These are phyloP conservation scores for Trachelus troglodyta DNA, from an alignment of 2,888 invertebrate species.

Conservation along the genomic window DNA sequence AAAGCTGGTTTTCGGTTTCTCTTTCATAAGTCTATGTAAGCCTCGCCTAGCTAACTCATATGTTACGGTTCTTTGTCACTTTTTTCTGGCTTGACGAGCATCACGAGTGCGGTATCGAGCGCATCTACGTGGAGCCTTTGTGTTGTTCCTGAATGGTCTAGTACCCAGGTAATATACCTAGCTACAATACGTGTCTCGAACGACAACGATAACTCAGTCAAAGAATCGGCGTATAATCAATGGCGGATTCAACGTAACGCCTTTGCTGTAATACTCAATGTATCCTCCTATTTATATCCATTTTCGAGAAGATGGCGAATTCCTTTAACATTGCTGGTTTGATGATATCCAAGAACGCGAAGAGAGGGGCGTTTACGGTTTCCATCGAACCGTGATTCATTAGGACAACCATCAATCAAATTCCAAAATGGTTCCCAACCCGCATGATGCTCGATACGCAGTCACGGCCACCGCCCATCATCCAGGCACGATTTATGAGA, in stretches of 20 bases:
- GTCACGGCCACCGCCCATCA: slow-evolving; percentile 28
- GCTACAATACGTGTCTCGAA: neutral
- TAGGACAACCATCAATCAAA: slow-evolving; percentile 36
- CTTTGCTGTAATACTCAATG: neutral
- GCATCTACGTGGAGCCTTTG: neutral
- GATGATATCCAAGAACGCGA: neutral
- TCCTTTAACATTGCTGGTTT: neutral
- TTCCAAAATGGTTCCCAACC: slow-evolving; percentile 29
- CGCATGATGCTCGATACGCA: slow-evolving; percentile 25
- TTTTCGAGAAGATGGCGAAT: neutral
- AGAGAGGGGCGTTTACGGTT: slow-evolving; percentile 3
- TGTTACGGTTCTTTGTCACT: neutral
- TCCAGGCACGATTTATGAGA: slow-evolving; percentile 5
- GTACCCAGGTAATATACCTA: neutral
- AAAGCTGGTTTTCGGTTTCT: neutral
- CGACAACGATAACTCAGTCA: neutral
- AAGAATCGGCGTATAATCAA: neutral
- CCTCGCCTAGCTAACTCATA: neutral
- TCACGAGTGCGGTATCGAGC: neutral
- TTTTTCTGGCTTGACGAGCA: neutral
- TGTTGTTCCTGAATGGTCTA: neutral
- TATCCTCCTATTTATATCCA: neutral
- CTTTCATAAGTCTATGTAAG: neutral
- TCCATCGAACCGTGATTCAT: slow-evolving; percentile 28
- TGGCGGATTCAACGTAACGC: neutral